Evolutionary conservation across 2,113 vertebrate species (phyloP).

Genomic region (Eretmochelys imbricata): DNA sequence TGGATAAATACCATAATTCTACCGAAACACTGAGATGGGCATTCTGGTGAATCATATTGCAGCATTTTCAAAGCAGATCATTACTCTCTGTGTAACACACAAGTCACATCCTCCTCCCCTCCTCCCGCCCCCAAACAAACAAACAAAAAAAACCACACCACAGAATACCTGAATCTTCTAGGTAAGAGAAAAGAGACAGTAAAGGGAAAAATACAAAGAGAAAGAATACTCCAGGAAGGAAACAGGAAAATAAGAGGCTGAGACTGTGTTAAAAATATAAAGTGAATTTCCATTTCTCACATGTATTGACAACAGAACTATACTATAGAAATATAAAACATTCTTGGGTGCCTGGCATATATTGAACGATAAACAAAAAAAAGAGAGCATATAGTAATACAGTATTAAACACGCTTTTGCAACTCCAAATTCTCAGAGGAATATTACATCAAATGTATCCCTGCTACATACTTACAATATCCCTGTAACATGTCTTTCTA

Average conservation of each 20-base stretch:
- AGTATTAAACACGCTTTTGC: slow-evolving; percentile 36
- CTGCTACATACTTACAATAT: not conserved
- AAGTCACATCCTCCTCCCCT: not conserved
- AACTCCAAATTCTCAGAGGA: slow-evolving; percentile 37
- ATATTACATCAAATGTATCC: slow-evolving; percentile 21
- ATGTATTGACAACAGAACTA: slow-evolving; percentile 50
- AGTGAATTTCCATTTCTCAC: slow-evolving; percentile 57
- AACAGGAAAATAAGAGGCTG: slow-evolving; percentile 78
- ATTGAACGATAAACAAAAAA: not conserved
- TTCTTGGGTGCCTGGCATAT: slow-evolving; percentile 39
- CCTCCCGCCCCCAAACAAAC: not conserved
- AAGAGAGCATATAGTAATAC: not conserved
- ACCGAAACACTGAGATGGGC: not conserved
- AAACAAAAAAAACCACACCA: slow-evolving; percentile 53
- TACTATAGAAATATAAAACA: not conserved
- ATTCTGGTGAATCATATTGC: slow-evolving; percentile 82
- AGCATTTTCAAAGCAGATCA: slow-evolving; percentile 72
- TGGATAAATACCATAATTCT: not conserved
- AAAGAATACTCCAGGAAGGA: slow-evolving; percentile 73
- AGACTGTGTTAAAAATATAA: slow-evolving; percentile 65
- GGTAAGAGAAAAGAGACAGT: slow-evolving; percentile 78
- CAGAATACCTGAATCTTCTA: slow-evolving; percentile 84
- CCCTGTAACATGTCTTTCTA: slow-evolving; percentile 2
- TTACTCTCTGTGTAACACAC: slow-evolving; percentile 47
- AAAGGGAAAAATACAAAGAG: slow-evolving; percentile 74